Evolutionary conservation across 2,113 vertebrate genomes (phyloP).

Genomic region (Megaptera novaeangliae): DNA sequence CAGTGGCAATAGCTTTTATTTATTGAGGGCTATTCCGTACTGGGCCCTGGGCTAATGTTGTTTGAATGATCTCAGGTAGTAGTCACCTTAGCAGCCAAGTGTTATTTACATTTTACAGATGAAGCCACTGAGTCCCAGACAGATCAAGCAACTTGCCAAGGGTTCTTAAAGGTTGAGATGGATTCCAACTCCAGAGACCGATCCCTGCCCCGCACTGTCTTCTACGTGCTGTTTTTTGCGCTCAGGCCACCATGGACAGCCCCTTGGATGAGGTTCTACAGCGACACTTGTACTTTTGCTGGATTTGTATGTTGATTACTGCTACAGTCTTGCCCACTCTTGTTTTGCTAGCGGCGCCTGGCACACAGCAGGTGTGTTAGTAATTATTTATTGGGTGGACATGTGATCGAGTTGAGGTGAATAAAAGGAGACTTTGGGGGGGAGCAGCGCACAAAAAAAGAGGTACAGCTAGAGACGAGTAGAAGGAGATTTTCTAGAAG

Average conservation of each 20-base stretch:
- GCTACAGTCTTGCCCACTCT: not conserved
- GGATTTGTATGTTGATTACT: not conserved
- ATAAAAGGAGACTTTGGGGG: not conserved
- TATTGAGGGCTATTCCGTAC: not conserved
- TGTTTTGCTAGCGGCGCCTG: not conserved
- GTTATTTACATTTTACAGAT: not conserved
- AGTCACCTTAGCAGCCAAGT: not conserved
- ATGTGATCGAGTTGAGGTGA: not conserved
- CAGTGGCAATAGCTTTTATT: not conserved
- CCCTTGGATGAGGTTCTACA: not conserved
- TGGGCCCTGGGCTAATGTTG: not conserved
- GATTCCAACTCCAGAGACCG: not conserved
- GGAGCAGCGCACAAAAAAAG: not conserved
- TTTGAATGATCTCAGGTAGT: not conserved
- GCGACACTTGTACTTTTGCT: not conserved
- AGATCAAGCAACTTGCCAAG: not conserved
- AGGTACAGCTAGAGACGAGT: not conserved
- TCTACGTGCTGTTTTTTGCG: not conserved
- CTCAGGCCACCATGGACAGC: no score
- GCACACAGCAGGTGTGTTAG: not conserved
- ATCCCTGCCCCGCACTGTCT: not conserved
- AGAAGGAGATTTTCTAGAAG: not conserved
- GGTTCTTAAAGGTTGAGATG: not conserved
- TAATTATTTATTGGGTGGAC: not conserved
- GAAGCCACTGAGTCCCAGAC: not conserved